These are phyloP conservation scores for Pristionchus japonicus DNA, from an alignment of 2,888 invertebrate species.

Conservation along the genomic window DNA sequence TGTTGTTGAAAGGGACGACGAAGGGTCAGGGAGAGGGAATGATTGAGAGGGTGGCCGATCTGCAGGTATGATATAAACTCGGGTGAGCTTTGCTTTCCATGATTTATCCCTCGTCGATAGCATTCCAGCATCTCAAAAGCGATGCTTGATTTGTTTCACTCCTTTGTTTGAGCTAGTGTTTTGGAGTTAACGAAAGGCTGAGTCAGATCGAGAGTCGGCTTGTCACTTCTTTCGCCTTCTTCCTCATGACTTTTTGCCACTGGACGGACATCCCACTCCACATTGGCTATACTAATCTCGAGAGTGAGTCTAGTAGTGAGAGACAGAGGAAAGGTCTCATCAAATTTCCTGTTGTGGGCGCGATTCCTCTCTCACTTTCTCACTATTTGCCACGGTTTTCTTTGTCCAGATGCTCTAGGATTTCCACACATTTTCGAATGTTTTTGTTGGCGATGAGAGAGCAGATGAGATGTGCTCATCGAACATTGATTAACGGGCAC, in stretches of 20 bases:
- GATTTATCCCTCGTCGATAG: too few species aligned
- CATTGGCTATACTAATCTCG: neutral
- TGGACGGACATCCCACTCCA: neutral
- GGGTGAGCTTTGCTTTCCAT: too few species aligned
- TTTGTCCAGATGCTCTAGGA: neutral
- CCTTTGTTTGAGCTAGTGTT: too few species aligned
- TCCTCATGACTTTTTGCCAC: neutral
- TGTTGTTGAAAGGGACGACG: neutral
- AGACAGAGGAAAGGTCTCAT: neutral
- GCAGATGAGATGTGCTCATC: neutral
- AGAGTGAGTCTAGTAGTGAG: too few species aligned
- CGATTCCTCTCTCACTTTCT: neutral
- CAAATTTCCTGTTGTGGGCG: constrained; percentile 12
- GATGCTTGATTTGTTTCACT: neutral
- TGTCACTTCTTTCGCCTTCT: neutral
- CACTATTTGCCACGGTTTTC: neutral
- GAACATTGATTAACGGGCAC: neutral
- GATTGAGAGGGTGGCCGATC: neutral
- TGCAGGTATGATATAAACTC: neutral
- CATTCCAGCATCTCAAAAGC: neutral
- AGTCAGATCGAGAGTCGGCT: neutral
- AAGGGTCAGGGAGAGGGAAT: neutral
- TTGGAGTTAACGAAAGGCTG: neutral
- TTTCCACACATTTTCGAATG: neutral
- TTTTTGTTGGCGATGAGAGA: neutral